phyloP scores from a whole-genome alignment of 2,113 vertebrate species.

The Platanista minor region DNA sequence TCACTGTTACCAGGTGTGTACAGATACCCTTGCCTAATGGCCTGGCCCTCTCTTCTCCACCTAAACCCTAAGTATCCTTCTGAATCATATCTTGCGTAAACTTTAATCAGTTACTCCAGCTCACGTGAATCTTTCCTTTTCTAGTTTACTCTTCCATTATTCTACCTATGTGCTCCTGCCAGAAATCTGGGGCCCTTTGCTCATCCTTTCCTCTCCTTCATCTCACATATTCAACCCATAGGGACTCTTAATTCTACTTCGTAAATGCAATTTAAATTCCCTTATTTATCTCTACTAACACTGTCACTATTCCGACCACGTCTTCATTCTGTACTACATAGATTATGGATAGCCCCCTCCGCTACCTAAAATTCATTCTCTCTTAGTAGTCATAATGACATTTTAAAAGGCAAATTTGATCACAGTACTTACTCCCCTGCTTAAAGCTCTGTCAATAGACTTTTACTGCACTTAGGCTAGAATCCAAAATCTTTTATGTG shows the following conservation, averaged over 20 bases:
- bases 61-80: not conserved
- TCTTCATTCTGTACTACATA: not conserved
- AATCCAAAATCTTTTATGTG: not conserved
- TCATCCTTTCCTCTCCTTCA: not conserved
- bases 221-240: not conserved
- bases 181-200: not conserved
- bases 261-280: not conserved
- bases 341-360: not conserved
- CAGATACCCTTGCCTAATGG: not conserved
- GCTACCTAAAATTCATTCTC: not conserved
- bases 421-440: not conserved
- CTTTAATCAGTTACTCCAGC: not conserved
- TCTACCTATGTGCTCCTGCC: not conserved
- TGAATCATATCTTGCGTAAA: not conserved
- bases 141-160: not conserved
- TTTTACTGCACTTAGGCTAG: not conserved
- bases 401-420: not conserved
- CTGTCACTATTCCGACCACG: not conserved
- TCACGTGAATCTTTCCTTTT: not conserved
- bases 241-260: not conserved
- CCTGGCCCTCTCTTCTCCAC: not conserved
- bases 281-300: not conserved
- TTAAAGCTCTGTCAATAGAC: not conserved
- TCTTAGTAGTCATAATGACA: not conserved
- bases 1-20: not conserved